Base-by-base conservation (phyloP, 2,113 vertebrate species). In the Reinhardtius hippoglossoides region DNA sequence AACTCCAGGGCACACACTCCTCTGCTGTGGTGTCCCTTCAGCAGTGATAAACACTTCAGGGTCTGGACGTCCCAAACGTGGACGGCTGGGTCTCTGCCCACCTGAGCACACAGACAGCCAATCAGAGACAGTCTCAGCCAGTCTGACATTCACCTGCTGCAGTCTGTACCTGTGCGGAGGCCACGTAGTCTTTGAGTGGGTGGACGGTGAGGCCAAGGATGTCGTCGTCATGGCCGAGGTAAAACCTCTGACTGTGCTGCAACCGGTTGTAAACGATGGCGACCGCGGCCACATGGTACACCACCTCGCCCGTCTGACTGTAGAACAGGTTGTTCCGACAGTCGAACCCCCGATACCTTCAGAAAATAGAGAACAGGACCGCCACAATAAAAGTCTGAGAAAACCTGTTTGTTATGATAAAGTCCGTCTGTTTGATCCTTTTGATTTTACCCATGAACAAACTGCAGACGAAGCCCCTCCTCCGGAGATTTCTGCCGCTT, bases 1-100 rank as follows among this genome's bases (percentile, higher is more conserved):
- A 99, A 99, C 86, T 99, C 98, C 21, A 99, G 92, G 0, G 97
- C 95, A 69, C 97, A 97, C n/a, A 99, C 97, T n/a, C 97, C 98
- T 84, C 93, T 93, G 84, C 96, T 95, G 84, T 99, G 98, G 31
- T 98, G 96, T 64, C 98, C 97, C 89, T 93, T 97, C 65, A 99
- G 91, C 9, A 99, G 74, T 0, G 98, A 99, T 71, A 99, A 88
- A 91, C 97, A 99, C 87, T 96, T 99, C 69, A 99, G 92, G 0
- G 94, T 97, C 69, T 98, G 96, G 1, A 96, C 94, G 88, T 99
- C 98, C 98, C 98, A 99, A 5, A 99, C 88, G 5, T 99, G 98
- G 83, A 99, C 91, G 13, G 96, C 95, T 52, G 98, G 96, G 89
- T 99, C 98, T 92, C 98, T 94, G 81, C 98, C 98, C 87, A 99